These are phyloP conservation scores for Aurelia sp. DNA, from an alignment of 30 jellyfish, hydroid and myxozoan genomes.

Conservation along the genomic window DNA sequence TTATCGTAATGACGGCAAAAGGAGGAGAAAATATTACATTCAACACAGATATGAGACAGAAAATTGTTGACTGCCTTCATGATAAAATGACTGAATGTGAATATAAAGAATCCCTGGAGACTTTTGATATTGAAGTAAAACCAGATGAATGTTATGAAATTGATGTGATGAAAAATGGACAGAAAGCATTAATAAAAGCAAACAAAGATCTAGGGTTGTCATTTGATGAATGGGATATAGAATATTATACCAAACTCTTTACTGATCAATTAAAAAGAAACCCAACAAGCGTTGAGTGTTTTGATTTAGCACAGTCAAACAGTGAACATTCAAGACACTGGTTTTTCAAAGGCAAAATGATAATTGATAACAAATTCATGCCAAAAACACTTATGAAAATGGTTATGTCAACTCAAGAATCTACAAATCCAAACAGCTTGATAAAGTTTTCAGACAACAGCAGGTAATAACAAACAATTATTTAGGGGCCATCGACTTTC, in stretches of 20 bases:
- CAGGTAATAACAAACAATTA: constrained; percentile 56
- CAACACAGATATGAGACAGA: constrained; percentile 2
- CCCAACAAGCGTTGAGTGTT: constrained; percentile 94
- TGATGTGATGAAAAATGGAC: constrained; percentile 64
- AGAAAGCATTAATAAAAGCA: constrained; percentile 72
- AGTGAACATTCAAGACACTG: constrained; percentile 96
- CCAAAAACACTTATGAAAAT: constrained; percentile 76
- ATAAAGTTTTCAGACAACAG: constrained; percentile 92
- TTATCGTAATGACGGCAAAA: constrained; percentile 18
- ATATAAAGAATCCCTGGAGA: constrained; percentile 53
- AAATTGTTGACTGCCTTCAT: constrained; percentile 60
- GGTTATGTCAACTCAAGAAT: constrained; percentile 80
- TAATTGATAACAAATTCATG: constrained; percentile 64
- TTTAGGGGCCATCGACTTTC: no score
- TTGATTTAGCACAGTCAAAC: constrained; percentile 94
- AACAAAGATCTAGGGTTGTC: constrained; percentile 78
- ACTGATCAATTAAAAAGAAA: constrained; percentile 66
- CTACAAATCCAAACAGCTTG: constrained; percentile 74
- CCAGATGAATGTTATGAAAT: constrained; percentile 78
- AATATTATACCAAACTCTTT: constrained; percentile 66
- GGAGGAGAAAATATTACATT: neutral
- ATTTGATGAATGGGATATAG: constrained; percentile 86
- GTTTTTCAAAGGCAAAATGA: constrained; percentile 89
- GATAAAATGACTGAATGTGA: constrained; percentile 90
- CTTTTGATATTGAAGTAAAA: constrained; percentile 52